Evolutionary conservation across 2,113 vertebrate species (phyloP).

Genomic region (Otocyon megalotis): DNA sequence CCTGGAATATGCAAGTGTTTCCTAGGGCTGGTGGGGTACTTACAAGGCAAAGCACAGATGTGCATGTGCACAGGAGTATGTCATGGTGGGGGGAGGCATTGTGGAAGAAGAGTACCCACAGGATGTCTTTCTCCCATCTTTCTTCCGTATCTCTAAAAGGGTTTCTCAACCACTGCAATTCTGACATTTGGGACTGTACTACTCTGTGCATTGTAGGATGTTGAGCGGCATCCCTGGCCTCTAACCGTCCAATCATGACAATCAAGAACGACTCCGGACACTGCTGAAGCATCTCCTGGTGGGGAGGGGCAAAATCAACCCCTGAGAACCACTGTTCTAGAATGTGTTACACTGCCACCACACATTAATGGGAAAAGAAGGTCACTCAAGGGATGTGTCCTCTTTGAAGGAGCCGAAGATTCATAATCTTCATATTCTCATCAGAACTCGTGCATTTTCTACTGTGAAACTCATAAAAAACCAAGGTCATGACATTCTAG

Average conservation of each 20-base stretch:
- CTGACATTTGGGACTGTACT: neutral
- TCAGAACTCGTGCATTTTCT: neutral
- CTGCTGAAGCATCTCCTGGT: neutral
- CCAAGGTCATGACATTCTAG: neutral
- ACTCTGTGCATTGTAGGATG: neutral
- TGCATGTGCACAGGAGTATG: neutral
- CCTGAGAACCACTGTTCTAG: neutral
- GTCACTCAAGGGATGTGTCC: constrained; percentile 67
- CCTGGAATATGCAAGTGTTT: neutral
- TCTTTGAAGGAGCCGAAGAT: constrained; percentile 59
- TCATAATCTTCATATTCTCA: neutral
- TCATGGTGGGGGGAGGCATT: neutral
- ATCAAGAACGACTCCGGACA: neutral
- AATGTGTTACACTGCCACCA: constrained; percentile 75
- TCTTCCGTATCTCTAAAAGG: neutral
- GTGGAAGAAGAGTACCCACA: neutral
- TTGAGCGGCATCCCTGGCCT: neutral
- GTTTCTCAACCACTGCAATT: neutral
- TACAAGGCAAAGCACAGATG: neutral
- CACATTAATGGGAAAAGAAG: constrained; percentile 71
- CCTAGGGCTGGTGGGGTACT: neutral
- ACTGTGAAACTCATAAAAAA: neutral
- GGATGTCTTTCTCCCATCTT: neutral
- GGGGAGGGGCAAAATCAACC: neutral
- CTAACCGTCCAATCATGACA: neutral